Evolutionary conservation across 2,888 invertebrate genomes (phyloP), one percentile per base, ranked within the genome.

Genomic region (Polylopha cassiicola): DNA sequence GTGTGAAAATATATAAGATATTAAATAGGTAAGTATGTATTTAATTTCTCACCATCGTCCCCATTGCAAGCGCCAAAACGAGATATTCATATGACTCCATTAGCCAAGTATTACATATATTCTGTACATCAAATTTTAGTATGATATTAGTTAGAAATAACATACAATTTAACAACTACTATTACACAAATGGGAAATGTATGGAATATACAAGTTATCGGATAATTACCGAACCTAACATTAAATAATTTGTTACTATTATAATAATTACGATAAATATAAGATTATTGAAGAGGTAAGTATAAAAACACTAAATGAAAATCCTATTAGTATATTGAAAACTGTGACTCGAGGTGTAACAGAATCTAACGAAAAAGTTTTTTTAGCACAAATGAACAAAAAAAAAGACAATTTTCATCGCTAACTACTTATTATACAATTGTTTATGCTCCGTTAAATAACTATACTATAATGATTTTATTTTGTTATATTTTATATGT

Each of bases 401-500:
- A 56, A 51, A 61, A 59, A 59, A 47, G 47, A 61, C 60, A 65
- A 63, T 58, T 64, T 75, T 73, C 65, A 73, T 77, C 61, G 64
- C 81, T 81, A 82, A 76, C 82, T 82, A 82, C 78, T 75, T 80
- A 81, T 69, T 47, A 71, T 80, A 80, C 76, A 79, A 70, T 66
- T 65, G 67, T 75, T 71, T 73, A 76, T 78, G 79, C 76, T 75
- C 63, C 61, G 74, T 71, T 78, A 71, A 79, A 80, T 77, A 67
- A 70, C 67, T 68, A 72, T 73, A 53, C 50, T 60, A 61, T 61
- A 53, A 56, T 54, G 58, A 65, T 58, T 61, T 61, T 57, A 53
- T 47, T 46, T 51, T 59, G 53, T 53, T 54, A 54, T 48, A 46
- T 46, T 52, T 48, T 54, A 14, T 31, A 14, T 29, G 6, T n/a